Evolutionary conservation across 1,140 invertebrate species (phyloP), one percentile per base, ranked within the genome.

Genomic region (Paraescarpia echinospica): DNA sequence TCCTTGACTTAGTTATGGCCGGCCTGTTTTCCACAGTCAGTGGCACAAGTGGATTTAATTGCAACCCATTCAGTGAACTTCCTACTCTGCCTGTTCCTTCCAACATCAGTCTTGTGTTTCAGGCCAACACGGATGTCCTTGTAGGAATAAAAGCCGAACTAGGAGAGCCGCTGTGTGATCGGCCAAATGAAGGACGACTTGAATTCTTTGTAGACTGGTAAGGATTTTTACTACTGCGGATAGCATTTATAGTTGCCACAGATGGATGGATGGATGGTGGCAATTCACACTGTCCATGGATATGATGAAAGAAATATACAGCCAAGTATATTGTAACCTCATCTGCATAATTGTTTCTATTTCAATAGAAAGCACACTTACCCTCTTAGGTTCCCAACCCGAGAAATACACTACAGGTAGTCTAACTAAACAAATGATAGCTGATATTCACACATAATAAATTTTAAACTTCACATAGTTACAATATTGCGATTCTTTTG

Each of bases 181-280:
- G 97, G 92, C 98, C 98, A 5, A 96, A 97, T 88, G 97, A 97
- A 95, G 99, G 99, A 93, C 98, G 98, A 96, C 96, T 99, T 34
- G 98, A 99, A 95, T 99, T 99, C 96, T 99, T 99, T 97, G 98
- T 99, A 35, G 98, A 99, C 95, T 99, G 98, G 98, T 98, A 97
- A 96, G 59, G 27, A 34, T 92, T 90, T 59, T 31, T 91, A 1
- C 91, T 91, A 34, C 48, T 48, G 34, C 48, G 8, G 9, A n/a
- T 91, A 48, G 34, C 31, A 33, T 33, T 48, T 34, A 34, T 34
- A 31, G 48, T n/a, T n/a, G n/a, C n/a, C n/a, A n/a, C n/a, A n/a
- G n/a, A n/a, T n/a, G n/a, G n/a, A n/a, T n/a, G n/a, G n/a, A n/a
- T n/a, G n/a, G n/a, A n/a, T n/a, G n/a, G n/a, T n/a, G n/a, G n/a